phyloP scores from a whole-genome alignment of 2,888 invertebrate genomes.

The Quadriops clusia region DNA sequence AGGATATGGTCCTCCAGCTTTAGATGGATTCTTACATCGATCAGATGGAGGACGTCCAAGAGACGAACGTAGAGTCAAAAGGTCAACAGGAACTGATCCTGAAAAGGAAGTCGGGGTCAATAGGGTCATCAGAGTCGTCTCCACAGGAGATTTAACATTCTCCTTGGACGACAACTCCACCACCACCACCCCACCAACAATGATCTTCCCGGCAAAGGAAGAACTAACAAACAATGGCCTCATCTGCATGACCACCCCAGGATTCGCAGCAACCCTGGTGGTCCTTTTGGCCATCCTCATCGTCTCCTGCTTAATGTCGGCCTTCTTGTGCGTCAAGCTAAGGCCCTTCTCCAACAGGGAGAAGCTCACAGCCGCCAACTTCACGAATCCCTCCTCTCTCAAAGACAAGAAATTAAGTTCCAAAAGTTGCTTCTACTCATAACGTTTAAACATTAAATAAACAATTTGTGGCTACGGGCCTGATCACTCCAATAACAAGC shows the following conservation, averaged over 20 bases:
- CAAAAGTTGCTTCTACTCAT: constrained; percentile 59
- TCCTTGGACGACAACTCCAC: constrained; percentile 56
- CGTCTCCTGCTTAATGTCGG: constrained; percentile 75
- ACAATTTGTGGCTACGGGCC: too few relatives aligned
- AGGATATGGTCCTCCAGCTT: constrained; percentile 60
- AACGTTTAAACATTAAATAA: constrained; percentile 11
- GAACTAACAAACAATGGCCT: constrained; percentile 43
- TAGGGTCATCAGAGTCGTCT: constrained; percentile 80
- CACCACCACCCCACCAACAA: constrained; percentile 48
- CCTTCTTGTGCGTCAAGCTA: constrained; percentile 71
- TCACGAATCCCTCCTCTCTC: constrained; percentile 2
- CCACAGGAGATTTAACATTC: constrained; percentile 82
- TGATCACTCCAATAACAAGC: too few relatives aligned
- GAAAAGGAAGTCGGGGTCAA: constrained; percentile 82
- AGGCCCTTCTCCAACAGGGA: constrained; percentile 46
- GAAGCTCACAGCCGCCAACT: constrained; percentile 5
- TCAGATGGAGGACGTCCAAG: constrained; percentile 58
- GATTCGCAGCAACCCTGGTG: constrained; percentile 77
- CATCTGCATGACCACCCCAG: constrained; percentile 91
- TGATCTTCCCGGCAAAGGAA: constrained; percentile 59
- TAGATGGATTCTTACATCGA: constrained; percentile 54
- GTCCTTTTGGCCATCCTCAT: constrained; percentile 71
- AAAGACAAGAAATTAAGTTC: constrained; percentile 32
- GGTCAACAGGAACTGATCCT: constrained; percentile 48
- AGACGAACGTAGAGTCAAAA: constrained; percentile 59